A percentile compares a stretch with the other conserved stretches of the same genome.
Conservation (phyloP, 2,113 vertebrate species). For the Pelecanus crispus region DNA sequence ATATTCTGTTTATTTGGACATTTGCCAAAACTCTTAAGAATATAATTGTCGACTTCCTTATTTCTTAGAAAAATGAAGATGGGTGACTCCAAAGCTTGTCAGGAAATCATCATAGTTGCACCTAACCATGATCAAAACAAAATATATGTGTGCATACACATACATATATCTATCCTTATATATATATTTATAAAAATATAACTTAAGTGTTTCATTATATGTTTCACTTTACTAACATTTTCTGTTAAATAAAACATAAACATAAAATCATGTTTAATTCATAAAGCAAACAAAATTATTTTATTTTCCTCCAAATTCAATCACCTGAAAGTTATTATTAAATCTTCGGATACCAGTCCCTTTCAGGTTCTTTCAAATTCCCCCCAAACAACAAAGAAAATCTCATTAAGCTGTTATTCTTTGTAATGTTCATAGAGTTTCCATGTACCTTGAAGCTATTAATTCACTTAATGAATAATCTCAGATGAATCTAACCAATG, state of each 20-base stretch:
- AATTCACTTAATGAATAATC: neutral
- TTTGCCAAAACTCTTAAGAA: neutral
- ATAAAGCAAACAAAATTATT: neutral
- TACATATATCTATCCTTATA: neutral
- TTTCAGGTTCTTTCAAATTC: neutral
- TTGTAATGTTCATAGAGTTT: neutral
- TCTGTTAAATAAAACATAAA: neutral
- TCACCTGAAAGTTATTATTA: neutral
- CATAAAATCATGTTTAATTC: neutral
- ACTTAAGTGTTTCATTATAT: neutral
- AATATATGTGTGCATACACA: rapidly evolving
- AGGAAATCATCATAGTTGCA: neutral
- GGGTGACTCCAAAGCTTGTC: neutral
- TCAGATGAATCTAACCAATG: neutral
- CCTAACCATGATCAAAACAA: neutral
- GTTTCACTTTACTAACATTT: neutral
- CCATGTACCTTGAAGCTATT: neutral
- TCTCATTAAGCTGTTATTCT: neutral
- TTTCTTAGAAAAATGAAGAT: neutral
- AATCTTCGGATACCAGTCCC: neutral
- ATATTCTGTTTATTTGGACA: neutral
- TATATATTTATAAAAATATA: neutral
- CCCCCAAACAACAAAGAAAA: neutral
- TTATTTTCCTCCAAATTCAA: neutral
- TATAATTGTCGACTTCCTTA: neutral